phyloP scores from a whole-genome alignment of 2,888 invertebrate genomes.

The Heterodera filipjevi region DNA sequence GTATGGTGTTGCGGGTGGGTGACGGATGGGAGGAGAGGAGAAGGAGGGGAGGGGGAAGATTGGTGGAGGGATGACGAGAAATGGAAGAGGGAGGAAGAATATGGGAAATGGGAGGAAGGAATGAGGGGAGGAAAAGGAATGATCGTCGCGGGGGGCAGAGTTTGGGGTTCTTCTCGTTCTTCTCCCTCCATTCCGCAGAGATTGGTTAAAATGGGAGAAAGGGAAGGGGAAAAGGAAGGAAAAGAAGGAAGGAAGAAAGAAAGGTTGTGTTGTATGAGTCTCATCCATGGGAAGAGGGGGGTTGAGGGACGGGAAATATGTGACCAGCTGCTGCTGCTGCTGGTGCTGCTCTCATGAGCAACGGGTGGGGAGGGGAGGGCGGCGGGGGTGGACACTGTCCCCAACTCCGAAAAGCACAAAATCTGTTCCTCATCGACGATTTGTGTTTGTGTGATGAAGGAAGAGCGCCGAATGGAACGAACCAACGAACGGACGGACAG shows the following conservation, averaged over 20 bases:
- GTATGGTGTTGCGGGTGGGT: background rate
- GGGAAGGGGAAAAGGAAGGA: no score
- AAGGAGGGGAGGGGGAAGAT: background rate
- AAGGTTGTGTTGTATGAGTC: background rate
- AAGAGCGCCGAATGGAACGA: conserved; percentile 7
- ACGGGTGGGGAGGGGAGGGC: background rate
- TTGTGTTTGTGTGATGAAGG: background rate
- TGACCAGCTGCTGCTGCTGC: background rate
- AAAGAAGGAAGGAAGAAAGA: background rate
- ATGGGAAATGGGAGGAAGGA: conserved; percentile 1
- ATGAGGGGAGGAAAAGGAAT: background rate
- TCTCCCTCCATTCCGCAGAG: background rate
- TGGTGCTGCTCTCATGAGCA: background rate
- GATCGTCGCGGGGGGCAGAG: background rate
- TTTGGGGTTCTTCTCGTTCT: background rate
- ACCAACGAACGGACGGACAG: background rate
- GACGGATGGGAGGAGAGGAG: conserved; percentile 7
- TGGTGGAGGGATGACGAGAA: background rate
- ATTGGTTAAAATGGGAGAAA: background rate
- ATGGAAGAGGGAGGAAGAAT: background rate
- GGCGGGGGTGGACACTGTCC: conserved; percentile 5
- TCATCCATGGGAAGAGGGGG: background rate
- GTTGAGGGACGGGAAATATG: background rate
- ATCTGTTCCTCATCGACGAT: conserved; percentile 7
- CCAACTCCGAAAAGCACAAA: conserved; percentile 6